Conservation (phyloP, 2,113 vertebrate genomes). For the Axis porcinus region DNA sequence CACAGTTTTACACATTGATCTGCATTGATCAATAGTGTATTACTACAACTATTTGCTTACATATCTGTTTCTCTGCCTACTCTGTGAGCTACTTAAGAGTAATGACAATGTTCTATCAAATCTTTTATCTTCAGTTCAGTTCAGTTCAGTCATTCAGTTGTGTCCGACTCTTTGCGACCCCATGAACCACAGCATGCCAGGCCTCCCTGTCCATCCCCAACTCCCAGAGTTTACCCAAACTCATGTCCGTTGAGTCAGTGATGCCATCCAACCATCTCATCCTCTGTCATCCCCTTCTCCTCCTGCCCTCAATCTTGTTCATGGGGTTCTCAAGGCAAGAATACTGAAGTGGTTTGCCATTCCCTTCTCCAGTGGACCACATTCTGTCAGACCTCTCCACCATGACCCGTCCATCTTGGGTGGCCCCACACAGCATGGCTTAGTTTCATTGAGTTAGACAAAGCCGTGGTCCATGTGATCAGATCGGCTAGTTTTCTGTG, state of each 20-base stretch:
- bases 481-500: not conserved
- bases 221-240: not conserved
- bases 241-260: not conserved
- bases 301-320: not conserved
- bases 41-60: no score
- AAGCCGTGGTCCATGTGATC: not conserved
- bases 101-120: not conserved
- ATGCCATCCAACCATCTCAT: not conserved
- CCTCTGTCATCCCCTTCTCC: not conserved
- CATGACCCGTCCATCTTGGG: not conserved
- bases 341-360: not conserved
- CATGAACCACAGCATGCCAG: not conserved
- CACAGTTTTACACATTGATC: not conserved
- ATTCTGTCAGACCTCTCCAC: not conserved
- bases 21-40: not conserved
- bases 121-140: not conserved
- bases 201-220: not conserved
- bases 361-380: not conserved
- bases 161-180: not conserved
- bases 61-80: not conserved
- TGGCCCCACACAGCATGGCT: not conserved
- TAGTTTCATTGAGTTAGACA: not conserved
- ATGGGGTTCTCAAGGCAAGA: not conserved
- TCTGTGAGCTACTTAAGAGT: not conserved
- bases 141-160: not conserved